A percentile compares a stretch with the other conserved stretches of the same genome.
phyloP scores from a whole-genome alignment of 2,797 vertebrate genomes.

The Phataginus tetradactyla region DNA sequence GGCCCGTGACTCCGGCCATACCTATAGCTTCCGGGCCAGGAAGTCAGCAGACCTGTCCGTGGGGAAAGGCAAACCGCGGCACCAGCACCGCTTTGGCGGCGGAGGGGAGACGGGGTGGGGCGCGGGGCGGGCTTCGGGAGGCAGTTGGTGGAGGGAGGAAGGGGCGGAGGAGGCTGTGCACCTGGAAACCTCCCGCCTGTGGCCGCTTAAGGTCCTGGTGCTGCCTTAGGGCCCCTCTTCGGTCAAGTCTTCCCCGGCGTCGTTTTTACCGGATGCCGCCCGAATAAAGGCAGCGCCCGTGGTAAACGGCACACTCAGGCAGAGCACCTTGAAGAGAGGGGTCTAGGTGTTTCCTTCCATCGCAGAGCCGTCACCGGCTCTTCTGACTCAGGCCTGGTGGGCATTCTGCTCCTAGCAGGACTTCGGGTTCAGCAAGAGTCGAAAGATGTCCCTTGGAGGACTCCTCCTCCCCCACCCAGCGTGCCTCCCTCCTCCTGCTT shows the following conservation, averaged over 20 bases:
- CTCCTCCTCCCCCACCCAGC: neutral
- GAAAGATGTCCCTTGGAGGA: neutral
- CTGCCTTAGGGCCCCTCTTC: neutral
- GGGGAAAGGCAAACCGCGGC: neutral
- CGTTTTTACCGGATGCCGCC: neutral
- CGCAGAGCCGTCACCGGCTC: neutral
- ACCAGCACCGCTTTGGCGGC: neutral
- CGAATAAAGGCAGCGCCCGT: neutral
- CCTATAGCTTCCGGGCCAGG: neutral
- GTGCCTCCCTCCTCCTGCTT: constrained; percentile 41
- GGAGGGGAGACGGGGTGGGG: neutral
- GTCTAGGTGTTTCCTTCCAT: neutral
- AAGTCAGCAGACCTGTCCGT: neutral
- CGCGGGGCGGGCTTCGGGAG: neutral
- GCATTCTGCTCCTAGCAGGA: neutral
- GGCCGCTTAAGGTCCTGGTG: neutral
- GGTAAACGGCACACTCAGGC: neutral
- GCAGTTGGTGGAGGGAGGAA: neutral
- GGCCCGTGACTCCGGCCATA: neutral
- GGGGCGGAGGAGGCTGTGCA: neutral
- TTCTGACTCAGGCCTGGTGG: neutral
- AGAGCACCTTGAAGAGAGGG: neutral
- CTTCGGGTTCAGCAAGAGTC: neutral
- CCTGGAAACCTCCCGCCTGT: neutral
- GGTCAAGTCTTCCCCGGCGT: neutral